Conservation (phyloP, 2,797 vertebrate genomes). For the Perodicticus potto region DNA sequence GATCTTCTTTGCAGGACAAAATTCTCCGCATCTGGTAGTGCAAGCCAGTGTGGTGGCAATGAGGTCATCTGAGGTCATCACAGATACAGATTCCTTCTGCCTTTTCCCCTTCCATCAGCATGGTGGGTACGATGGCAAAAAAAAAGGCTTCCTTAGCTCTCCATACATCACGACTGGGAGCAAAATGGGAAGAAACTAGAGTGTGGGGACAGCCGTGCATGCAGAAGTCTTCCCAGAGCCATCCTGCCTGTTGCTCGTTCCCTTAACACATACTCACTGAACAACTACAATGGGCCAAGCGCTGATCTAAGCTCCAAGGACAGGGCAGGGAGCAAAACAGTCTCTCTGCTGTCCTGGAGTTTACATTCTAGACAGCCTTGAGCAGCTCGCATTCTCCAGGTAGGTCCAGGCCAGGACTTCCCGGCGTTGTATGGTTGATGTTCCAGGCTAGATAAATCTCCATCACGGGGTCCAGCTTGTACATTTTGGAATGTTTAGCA, state of each 20-base stretch:
- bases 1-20: not conserved
- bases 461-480: not conserved
- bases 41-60: not conserved
- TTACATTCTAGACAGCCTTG: not conserved
- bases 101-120: not conserved
- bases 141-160: not conserved
- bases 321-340: not conserved
- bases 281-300: not conserved
- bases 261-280: not conserved
- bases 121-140: too few relatives aligned
- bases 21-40: too few relatives aligned
- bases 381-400: not conserved
- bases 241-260: not conserved
- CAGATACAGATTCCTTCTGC: not conserved
- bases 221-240: not conserved
- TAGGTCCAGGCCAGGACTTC: not conserved
- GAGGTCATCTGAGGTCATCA: not conserved
- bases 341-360: not conserved
- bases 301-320: not conserved
- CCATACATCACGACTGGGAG: not conserved
- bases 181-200: not conserved
- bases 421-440: not conserved
- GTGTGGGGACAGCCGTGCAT: too few relatives aligned
- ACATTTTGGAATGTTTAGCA: fast-evolving
- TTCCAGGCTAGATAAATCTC: not conserved